These are phyloP conservation scores for Linyphia triangularis DNA, from an alignment of 2,888 invertebrate genomes.

Conservation along the genomic window DNA sequence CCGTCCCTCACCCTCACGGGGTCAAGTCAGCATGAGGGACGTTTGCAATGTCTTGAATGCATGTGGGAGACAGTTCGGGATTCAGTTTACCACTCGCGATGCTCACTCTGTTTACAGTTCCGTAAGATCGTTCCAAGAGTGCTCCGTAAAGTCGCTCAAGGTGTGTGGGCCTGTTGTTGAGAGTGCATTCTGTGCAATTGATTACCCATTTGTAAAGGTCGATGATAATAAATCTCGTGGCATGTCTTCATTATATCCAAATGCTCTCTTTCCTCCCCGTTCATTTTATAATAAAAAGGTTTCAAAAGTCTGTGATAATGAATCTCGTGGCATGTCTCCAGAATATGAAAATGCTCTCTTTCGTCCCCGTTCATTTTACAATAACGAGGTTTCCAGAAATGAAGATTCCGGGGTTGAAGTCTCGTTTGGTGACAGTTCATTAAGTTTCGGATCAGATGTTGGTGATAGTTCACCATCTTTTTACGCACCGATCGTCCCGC, in stretches of 20 bases:
- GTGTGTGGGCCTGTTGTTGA: no score
- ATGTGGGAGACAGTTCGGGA: neutral
- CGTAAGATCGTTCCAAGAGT: neutral
- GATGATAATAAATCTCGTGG: neutral
- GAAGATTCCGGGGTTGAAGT: no score
- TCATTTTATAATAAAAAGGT: no score
- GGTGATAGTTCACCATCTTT: neutral
- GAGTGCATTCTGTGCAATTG: no score
- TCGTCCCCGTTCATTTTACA: no score
- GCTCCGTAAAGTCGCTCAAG: no score
- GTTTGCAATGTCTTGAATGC: neutral
- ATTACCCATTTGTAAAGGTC: neutral
- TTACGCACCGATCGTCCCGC: neutral
- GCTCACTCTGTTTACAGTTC: neutral
- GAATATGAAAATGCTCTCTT: neutral
- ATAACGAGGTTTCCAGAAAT: no score
- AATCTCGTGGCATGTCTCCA: neutral
- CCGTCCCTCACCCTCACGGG: neutral
- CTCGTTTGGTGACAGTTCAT: neutral
- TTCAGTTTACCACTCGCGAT: neutral
- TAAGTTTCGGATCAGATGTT: neutral
- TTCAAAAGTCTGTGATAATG: neutral
- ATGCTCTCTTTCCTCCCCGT: no score
- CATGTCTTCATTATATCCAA: no score
- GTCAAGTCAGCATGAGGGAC: neutral